phyloP scores from a whole-genome alignment of 2,888 invertebrate genomes.

The Invenusta paracnida region DNA sequence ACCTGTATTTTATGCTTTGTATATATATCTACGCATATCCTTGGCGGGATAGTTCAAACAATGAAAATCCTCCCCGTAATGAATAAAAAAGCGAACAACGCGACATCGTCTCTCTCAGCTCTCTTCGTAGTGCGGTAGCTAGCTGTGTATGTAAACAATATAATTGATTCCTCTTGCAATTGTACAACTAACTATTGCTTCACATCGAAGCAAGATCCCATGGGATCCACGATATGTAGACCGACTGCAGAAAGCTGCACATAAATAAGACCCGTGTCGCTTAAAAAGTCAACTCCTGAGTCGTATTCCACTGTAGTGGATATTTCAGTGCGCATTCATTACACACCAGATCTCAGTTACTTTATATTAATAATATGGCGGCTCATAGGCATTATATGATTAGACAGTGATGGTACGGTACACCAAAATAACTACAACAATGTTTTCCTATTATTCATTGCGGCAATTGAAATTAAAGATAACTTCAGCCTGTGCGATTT shows the following conservation, averaged over 20 bases:
- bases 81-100: slow-evolving; percentile 23
- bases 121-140: not conserved
- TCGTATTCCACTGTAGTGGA: not conserved
- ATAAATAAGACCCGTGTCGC: slow-evolving; percentile 13
- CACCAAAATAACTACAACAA: not conserved
- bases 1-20: too few species aligned
- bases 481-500: too few species aligned
- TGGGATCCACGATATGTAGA: not conserved
- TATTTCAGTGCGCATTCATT: too few species aligned
- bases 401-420: not conserved
- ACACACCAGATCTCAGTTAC: too few species aligned
- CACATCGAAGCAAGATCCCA: not conserved
- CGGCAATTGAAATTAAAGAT: too few species aligned
- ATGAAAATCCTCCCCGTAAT: not conserved
- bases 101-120: too few species aligned
- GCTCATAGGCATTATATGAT: too few species aligned
- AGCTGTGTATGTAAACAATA: too few species aligned
- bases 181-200: not conserved
- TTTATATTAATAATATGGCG: too few species aligned
- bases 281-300: not conserved
- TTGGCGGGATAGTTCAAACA: slow-evolving; percentile 7
- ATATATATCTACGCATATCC: too few species aligned
- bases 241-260: too few species aligned
- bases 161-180: too few species aligned
- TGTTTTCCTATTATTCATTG: not conserved